Evolutionary conservation across 2,113 vertebrate species (phyloP).

Genomic region (Myotis yumanensis): DNA sequence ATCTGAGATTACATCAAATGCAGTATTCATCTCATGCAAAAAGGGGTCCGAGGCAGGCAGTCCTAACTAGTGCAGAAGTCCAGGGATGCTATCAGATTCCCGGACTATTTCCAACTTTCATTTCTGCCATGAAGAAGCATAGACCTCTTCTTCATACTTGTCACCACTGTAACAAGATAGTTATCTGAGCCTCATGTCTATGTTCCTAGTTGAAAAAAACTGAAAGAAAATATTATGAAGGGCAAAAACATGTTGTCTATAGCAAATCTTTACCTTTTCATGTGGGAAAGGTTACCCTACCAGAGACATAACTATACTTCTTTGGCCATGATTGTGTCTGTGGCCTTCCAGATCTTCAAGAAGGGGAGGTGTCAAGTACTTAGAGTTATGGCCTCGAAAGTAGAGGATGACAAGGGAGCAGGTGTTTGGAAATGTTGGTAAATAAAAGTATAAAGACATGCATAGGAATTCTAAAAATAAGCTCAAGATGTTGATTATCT

Average conservation of each 20-base stretch:
- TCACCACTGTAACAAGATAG: background rate
- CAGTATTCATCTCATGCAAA: background rate
- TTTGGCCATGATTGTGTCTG: background rate
- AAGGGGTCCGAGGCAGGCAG: background rate
- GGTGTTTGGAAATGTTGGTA: background rate
- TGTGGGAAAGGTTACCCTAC: background rate
- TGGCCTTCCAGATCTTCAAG: background rate
- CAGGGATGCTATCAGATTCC: background rate
- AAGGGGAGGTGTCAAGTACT: background rate
- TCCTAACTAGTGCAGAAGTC: background rate
- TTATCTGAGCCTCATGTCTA: background rate
- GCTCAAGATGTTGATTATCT: background rate
- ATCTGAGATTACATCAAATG: background rate
- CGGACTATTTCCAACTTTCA: background rate
- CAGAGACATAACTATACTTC: background rate
- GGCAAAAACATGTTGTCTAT: background rate
- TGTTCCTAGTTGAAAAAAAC: background rate
- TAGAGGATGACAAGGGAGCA: background rate
- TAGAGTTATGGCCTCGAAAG: background rate
- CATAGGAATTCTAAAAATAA: background rate
- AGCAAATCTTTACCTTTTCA: conserved; percentile 6
- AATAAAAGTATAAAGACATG: background rate
- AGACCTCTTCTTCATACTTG: background rate
- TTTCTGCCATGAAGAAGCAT: background rate
- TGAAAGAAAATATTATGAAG: background rate